Conservation (phyloP, 2,797 vertebrate species). For the Graptemys geographica region DNA sequence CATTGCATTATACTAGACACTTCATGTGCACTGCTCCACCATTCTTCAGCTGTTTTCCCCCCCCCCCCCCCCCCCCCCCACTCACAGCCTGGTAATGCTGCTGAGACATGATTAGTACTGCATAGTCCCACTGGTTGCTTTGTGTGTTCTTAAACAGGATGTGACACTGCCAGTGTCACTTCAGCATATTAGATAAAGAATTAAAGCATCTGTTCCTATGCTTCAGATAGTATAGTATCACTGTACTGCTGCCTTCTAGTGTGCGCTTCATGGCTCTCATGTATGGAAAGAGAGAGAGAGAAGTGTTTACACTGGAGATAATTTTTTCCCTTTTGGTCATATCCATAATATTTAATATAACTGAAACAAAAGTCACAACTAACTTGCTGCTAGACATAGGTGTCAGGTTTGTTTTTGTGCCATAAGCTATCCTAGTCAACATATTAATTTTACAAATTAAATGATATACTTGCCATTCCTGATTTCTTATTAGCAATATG, state of each 20-base stretch:
- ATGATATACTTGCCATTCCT: neutral
- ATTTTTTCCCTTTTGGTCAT: neutral
- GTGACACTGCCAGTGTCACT: neutral
- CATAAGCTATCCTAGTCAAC: neutral
- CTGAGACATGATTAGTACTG: neutral
- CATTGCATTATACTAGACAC: neutral
- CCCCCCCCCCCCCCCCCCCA: accelerated
- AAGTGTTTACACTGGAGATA: neutral
- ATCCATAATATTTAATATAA: neutral
- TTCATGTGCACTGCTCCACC: neutral
- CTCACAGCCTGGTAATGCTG: neutral
- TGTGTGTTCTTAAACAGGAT: neutral
- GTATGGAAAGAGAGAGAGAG: neutral
- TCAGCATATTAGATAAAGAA: neutral
- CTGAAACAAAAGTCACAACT: neutral
- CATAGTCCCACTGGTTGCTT: neutral
- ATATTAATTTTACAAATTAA: neutral
- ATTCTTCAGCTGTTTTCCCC: neutral
- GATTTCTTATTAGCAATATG: neutral
- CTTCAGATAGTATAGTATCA: neutral
- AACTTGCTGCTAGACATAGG: neutral
- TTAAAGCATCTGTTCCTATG: neutral
- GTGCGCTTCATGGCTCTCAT: neutral
- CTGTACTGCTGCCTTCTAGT: neutral
- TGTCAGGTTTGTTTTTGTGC: neutral